Evolutionary conservation across 2,888 invertebrate species (phyloP), one percentile per base, ranked within the genome.

Genomic region (Amphipoea lucens): DNA sequence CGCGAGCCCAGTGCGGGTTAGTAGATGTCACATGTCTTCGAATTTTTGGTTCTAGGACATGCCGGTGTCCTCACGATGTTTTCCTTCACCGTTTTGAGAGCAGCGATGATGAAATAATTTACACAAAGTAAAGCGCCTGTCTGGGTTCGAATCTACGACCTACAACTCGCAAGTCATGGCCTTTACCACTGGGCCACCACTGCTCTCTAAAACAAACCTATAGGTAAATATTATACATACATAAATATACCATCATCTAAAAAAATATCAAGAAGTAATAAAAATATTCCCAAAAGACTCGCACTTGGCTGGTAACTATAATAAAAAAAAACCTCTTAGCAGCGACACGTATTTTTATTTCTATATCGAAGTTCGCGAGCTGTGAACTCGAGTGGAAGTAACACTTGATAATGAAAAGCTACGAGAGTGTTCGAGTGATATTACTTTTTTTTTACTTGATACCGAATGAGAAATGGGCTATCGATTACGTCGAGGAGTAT

Each of bases 321-420:
- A 84, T 36, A 72, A 71, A 85, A 88, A 86, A 76, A 57, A 63
- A 66, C 73, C 66, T 83, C 76, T 81, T 60, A 74, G 71, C 23
- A 48, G 29, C 51, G 79, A 74, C 78, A 84, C 83, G 84, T 83
- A 89, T 85, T 87, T 87, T 84, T 82, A 72, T 82, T 74, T 84
- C 54, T 82, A 62, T 73, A 85, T 81, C 75, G 74, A 69, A 76
- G 80, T 82, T 82, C 87, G 82, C 87, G 82, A 82, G 82, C 70
- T 67, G 81, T 69, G 82, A 86, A 86, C 78, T 79, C 79, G 54
- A 87, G 79, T 86, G 79, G 79, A 75, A 87, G 83, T 84, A 85
- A 86, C 87, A 86, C 72, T 85, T 72, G 68, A 78, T 80, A 85
- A 78, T 87, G 80, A 78, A 74, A 78, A 75, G 67, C 75, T 48